Conservation (phyloP, 1,140 invertebrate genomes). For the Drosophila prosaltans region DNA sequence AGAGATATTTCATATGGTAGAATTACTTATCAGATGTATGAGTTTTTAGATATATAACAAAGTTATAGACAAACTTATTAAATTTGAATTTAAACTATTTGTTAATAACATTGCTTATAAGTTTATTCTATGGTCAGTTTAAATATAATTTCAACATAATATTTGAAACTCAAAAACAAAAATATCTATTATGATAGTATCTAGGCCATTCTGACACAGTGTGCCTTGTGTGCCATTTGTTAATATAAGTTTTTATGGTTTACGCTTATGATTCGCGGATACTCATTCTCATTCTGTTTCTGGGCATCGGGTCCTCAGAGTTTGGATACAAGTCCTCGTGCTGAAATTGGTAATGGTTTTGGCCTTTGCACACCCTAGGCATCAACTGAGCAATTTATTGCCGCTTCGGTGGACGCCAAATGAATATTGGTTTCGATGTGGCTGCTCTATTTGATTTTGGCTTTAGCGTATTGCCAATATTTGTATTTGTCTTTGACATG, state of each 20-base stretch:
- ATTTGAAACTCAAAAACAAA: too few species aligned
- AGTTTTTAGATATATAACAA: too few species aligned
- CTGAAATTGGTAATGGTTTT: neutral
- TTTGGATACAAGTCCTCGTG: slow-evolving; percentile 1
- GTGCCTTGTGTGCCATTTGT: slow-evolving; percentile 29
- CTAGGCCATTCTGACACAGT: slow-evolving; percentile 19
- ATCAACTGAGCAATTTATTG: slow-evolving; percentile 68
- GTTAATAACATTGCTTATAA: too few species aligned
- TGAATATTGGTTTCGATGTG: slow-evolving; percentile 69
- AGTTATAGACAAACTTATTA: too few species aligned
- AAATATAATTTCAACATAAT: too few species aligned
- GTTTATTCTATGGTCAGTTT: too few species aligned
- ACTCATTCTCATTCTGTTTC: slow-evolving; percentile 1
- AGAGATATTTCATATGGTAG: too few species aligned
- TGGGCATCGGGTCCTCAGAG: neutral
- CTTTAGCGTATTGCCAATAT: slow-evolving; percentile 77
- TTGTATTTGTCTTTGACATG: slow-evolving; percentile 70
- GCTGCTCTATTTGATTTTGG: slow-evolving; percentile 72
- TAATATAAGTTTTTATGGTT: slow-evolving; percentile 71
- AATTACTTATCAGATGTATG: too few species aligned
- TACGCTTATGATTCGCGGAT: slow-evolving; percentile 52
- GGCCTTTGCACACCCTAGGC: slow-evolving; percentile 21
- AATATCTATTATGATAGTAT: too few species aligned
- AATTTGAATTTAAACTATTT: too few species aligned
- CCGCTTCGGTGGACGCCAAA: slow-evolving; percentile 69